These are phyloP conservation scores for Glyphotaelius pellucidus DNA, from an alignment of 2,888 invertebrate species.

Conservation along the genomic window DNA sequence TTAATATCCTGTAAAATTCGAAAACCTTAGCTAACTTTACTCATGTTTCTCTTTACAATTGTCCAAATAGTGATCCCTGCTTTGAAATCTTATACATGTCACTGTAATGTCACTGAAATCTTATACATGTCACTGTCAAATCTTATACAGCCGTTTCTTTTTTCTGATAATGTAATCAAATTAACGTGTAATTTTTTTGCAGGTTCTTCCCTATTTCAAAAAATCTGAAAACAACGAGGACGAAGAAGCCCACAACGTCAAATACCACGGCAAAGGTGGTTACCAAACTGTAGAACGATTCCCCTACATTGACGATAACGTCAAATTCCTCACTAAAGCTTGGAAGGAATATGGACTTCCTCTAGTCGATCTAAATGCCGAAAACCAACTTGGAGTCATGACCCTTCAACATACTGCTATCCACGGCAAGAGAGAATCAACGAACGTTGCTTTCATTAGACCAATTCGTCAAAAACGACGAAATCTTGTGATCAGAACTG, in stretches of 20 bases:
- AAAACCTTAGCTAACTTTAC: too few species aligned
- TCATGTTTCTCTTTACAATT: too few species aligned
- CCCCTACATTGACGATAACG: slow-evolving; percentile 79
- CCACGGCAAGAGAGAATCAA: slow-evolving; percentile 79
- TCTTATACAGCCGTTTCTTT: not conserved
- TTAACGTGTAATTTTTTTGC: slow-evolving; percentile 66
- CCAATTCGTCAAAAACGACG: slow-evolving; percentile 78
- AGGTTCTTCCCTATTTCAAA: slow-evolving; percentile 83
- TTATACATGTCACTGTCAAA: too few species aligned
- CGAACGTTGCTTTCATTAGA: slow-evolving; percentile 82
- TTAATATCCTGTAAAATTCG: too few species aligned
- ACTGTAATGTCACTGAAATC: too few species aligned
- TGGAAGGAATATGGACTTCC: slow-evolving; percentile 81
- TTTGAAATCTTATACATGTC: too few species aligned
- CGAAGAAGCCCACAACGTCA: slow-evolving; percentile 75
- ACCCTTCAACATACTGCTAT: slow-evolving; percentile 80
- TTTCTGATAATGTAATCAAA: not conserved
- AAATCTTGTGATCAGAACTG: slow-evolving; percentile 76
- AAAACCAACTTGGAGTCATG: slow-evolving; percentile 79
- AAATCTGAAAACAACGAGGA: slow-evolving; percentile 82
- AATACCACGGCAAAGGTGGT: slow-evolving; percentile 80
- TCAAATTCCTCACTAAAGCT: slow-evolving; percentile 77
- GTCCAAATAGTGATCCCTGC: too few species aligned
- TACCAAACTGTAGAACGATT: slow-evolving; percentile 82
- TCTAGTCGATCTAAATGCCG: slow-evolving; percentile 78